These are phyloP conservation scores for Hipparchia sbordonii DNA, from an alignment of 2,888 invertebrate genomes.

Conservation along the genomic window DNA sequence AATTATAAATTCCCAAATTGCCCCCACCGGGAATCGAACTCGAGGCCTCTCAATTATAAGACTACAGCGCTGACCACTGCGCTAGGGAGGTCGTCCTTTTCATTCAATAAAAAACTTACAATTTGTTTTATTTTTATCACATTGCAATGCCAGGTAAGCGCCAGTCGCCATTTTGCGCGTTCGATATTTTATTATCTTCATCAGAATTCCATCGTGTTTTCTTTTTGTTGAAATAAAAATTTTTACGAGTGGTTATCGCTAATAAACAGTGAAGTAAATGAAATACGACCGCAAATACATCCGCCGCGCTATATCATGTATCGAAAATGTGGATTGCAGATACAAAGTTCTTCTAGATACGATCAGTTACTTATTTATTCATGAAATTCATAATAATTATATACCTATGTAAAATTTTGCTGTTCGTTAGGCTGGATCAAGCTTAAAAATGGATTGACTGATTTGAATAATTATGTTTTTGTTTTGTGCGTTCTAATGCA, in stretches of 20 bases:
- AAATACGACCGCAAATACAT: constrained; percentile 58
- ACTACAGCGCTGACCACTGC: too few species aligned
- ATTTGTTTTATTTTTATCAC: background rate
- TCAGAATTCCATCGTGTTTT: constrained; percentile 16
- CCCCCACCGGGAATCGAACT: too few species aligned
- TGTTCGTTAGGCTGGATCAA: too few species aligned
- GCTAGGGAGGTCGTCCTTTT: too few species aligned
- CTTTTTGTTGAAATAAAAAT: constrained; percentile 35
- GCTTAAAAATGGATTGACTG: too few species aligned
- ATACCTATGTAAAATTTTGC: too few species aligned
- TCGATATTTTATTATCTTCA: constrained; percentile 16
- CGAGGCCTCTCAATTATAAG: too few species aligned
- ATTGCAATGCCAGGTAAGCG: background rate
- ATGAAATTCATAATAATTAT: too few species aligned
- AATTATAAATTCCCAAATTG: too few species aligned
- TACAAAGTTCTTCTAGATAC: constrained; percentile 40
- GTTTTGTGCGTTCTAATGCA: too few species aligned
- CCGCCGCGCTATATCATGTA: constrained; percentile 53
- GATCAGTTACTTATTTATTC: background rate
- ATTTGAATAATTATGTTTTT: too few species aligned
- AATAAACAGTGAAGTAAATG: constrained; percentile 61
- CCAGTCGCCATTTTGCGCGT: background rate
- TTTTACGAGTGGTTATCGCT: constrained; percentile 58
- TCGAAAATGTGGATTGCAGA: constrained; percentile 50
- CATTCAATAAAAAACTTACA: too few species aligned